Base-by-base conservation (phyloP, 2,888 invertebrate species). In the Eueremaeus valkanovi region DNA sequence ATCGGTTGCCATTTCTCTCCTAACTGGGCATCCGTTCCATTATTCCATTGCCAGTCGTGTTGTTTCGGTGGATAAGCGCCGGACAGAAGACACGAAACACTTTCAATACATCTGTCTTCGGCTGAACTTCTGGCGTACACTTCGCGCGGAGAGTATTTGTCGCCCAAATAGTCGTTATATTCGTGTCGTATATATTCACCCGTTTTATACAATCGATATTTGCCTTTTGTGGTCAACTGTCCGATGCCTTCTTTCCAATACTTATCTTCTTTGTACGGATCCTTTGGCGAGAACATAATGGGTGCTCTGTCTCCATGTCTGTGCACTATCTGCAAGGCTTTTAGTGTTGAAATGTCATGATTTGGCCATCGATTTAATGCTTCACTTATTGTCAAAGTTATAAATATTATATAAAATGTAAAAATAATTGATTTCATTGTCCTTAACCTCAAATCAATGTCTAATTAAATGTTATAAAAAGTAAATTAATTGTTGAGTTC, bases 281-380 rank as follows among this genome's bases (percentile, higher is more conserved):
- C 77, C 18, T 75, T 75, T 40, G 73, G 73, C 13, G 55, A 8
- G 11, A 76, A 74, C 13, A 36, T 18, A 6, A 29, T 13, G 3
- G 76, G 76, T 9, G 55, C 31, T 36, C 76, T 40, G 31, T 76
- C 76, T 29, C 74, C 76, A 42, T 76, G 76, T 55, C 74, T 66
- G 72, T 74, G 74, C 16, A 74, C 72, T 8, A 76, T 40, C 21
- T 70, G 70, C 3, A 76, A n/a, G 1, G 74, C 27, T 36, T 51
- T 66, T 24, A 76, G 29, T 16, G 72, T 75, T n/a, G 72, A 51
- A 0, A 74, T 68, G 45, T 74, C 74, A 16, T 55, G 55, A 27
- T 55, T 55, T 55, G 55, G 55, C 55, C 55, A 55, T 5, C 51
- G 21, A 21, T 51, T 51, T 51, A n/a, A n/a, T n/a, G n/a, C n/a